phyloP scores from a whole-genome alignment of 1,140 invertebrate species.

The Meloidogyne exigua region DNA sequence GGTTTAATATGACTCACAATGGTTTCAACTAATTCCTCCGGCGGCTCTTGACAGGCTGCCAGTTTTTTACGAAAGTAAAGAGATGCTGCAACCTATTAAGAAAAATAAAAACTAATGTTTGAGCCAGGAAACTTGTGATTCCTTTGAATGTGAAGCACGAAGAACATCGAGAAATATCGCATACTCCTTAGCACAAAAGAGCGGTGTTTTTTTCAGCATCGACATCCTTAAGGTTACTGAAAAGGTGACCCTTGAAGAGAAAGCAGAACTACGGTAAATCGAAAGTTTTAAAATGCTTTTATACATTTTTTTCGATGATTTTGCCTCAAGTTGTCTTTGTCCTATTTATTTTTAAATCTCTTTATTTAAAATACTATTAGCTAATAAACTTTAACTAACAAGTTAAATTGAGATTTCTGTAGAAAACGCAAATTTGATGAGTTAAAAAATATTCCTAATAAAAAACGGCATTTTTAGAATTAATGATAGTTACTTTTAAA shows the following conservation, averaged over 20 bases:
- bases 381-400: no score
- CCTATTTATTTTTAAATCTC: no score
- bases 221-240: background rate
- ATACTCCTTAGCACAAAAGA: conserved; percentile 14
- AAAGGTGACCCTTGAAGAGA: background rate
- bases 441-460: no score
- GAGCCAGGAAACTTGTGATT: conserved; percentile 6
- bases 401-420: no score
- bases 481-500: no score
- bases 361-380: no score
- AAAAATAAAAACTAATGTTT: background rate
- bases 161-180: conserved; percentile 16
- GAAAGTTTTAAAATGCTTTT: no score
- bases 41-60: conserved; percentile 36
- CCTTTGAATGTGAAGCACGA: background rate
- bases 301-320: no score
- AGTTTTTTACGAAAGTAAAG: conserved; percentile 38
- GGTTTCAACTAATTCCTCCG: conserved; percentile 23
- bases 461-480: no score
- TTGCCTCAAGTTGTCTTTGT: no score
- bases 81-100: conserved; percentile 24
- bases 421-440: no score
- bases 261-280: no score
- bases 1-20: conserved; percentile 10
- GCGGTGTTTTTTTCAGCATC: background rate